Conservation (phyloP, 1,140 invertebrate genomes). For the Monochamus saltuarius region DNA sequence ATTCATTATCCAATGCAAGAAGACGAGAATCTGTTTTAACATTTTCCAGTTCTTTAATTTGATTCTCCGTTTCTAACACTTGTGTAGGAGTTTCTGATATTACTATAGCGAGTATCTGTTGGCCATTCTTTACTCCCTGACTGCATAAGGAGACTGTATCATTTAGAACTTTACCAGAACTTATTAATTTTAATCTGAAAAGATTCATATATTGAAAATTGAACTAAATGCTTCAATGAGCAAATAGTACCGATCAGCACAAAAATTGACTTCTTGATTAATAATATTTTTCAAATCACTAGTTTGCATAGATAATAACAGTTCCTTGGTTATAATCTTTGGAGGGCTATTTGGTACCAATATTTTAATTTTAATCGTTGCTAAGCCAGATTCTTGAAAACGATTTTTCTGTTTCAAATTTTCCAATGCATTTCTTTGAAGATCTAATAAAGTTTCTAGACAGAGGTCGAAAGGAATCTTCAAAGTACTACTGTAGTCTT, state of each 20-base stretch:
- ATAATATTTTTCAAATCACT: conserved; percentile 59
- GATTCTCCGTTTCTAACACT: conserved; percentile 42
- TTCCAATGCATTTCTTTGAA: conserved; percentile 69
- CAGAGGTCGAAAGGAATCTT: conserved; percentile 56
- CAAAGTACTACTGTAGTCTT: conserved; percentile 57
- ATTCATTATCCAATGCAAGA: conserved; percentile 52
- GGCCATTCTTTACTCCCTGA: conserved; percentile 68
- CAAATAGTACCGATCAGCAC: conserved; percentile 50
- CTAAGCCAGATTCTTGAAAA: conserved; percentile 65
- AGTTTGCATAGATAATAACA: conserved; percentile 55
- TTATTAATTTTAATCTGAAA: conserved; percentile 68
- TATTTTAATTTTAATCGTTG: conserved; percentile 62
- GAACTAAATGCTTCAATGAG: conserved; percentile 1
- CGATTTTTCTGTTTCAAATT: conserved; percentile 63
- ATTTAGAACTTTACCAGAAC: conserved; percentile 65
- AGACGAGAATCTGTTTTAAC: conserved; percentile 58
- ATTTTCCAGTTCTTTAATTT: conserved; percentile 54
- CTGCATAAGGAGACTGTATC: conserved; percentile 53
- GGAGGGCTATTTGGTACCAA: conserved; percentile 51
- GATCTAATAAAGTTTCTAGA: conserved; percentile 56
- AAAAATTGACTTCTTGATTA: conserved; percentile 53
- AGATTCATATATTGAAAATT: conserved; percentile 9
- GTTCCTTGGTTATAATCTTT: conserved; percentile 53
- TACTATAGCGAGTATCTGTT: conserved; percentile 65
- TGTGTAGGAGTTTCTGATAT: conserved; percentile 53